A percentile compares a stretch with the other conserved stretches of the same genome.
Conservation (phyloP, 2,888 invertebrate genomes). For the Pteria penguin region DNA sequence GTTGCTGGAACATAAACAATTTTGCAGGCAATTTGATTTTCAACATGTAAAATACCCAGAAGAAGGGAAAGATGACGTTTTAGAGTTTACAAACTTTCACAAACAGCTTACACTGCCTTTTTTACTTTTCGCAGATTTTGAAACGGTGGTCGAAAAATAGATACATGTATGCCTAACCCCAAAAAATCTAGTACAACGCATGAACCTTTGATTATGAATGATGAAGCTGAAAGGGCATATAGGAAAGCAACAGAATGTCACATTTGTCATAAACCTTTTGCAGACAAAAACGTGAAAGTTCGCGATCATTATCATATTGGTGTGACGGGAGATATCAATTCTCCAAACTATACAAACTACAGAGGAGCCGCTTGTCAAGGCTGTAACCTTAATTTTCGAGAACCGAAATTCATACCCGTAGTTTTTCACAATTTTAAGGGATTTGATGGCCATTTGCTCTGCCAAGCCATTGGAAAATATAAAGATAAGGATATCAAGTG, state of each 20-base stretch:
- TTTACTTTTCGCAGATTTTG: conserved; percentile 32
- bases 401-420: conserved; percentile 39
- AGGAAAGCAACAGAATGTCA: conserved; percentile 10
- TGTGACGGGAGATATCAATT: conserved; percentile 2
- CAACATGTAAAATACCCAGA: conserved; percentile 31
- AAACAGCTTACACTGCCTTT: conserved; percentile 34
- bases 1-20: conserved; percentile 22
- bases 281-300: conserved; percentile 9
- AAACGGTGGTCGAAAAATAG: conserved; percentile 26
- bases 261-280: conserved; percentile 32
- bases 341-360: neutral
- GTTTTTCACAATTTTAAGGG: conserved; percentile 46
- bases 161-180: conserved; percentile 11
- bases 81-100: conserved; percentile 26
- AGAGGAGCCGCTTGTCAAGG: neutral
- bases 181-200: conserved; percentile 9
- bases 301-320: conserved; percentile 29
- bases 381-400: neutral
- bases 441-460: conserved; percentile 39
- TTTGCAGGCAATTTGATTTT: conserved; percentile 23
- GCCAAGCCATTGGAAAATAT: conserved; percentile 26
- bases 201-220: neutral
- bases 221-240: neutral
- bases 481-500: conserved; percentile 39
- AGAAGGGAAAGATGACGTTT: conserved; percentile 29